Base-by-base conservation (phyloP, 1,140 invertebrate genomes). In the Zaprionus taronus region DNA sequence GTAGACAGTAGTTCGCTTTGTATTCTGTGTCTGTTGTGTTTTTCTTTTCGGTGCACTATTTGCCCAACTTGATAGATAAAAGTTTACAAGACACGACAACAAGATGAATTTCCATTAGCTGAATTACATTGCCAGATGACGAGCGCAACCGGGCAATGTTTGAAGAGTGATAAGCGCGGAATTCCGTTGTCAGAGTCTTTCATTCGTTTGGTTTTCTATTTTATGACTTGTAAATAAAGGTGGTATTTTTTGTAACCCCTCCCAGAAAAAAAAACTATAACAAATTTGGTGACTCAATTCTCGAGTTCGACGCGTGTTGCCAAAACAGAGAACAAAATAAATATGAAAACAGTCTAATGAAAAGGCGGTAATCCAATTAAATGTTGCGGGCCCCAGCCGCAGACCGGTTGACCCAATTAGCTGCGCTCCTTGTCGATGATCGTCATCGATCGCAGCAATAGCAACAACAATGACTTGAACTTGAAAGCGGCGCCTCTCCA, bases 291-390 rank as follows among this genome's bases (percentile, higher is more conserved):
- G 78, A 78, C 41, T 84, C 66, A 84, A 79, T 38, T 24, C n/a
- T 38, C 58, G 44, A 12, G 81, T 53, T 15, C 15, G n/a, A 47
- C 76, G 83, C 83, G 79, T 81, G 85, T 81, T 89, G 84, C 78
- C 80, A 80, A 81, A 81, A 77, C 41, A 64, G n/a, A 56, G 2
- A 58, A 68, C 38, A 28, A 41, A 41, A 24, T 36, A 41, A 56
- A 6, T 36, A 61, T 60, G 38, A 70, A 51, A 49, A 26, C 55
- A 44, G 7, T 34, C 61, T 80, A 91, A 91, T 91, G 72, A 85
- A 91, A 89, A 91, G 89, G 89, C 89, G 89, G 89, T 89, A 91
- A 91, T 91, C 89, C 89, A 91, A 91, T 91, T 91, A 91, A 85
- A 85, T 80, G 85, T 77, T 77, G 77, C 79, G 61, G 56, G 41